Evolutionary conservation across 2,113 vertebrate genomes (phyloP).

Genomic region (Aptenodytes patagonicus): DNA sequence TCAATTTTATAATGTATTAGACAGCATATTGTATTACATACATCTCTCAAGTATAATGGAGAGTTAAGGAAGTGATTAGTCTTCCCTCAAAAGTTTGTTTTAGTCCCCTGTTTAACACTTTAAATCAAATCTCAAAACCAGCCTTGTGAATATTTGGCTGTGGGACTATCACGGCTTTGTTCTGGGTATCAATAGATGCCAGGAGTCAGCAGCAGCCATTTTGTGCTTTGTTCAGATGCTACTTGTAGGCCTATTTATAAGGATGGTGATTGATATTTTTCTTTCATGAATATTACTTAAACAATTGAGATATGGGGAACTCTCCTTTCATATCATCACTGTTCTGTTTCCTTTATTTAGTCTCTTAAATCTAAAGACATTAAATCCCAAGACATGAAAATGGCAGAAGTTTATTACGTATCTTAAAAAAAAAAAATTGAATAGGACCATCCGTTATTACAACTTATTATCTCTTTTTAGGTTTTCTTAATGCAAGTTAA

Average conservation of each 20-base stretch:
- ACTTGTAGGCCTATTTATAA: neutral
- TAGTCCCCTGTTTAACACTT: neutral
- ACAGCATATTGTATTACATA: neutral
- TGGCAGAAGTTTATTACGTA: neutral
- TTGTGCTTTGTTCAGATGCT: neutral
- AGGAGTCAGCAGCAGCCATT: neutral
- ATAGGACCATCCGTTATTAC: neutral
- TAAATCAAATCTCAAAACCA: neutral
- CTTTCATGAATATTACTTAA: neutral
- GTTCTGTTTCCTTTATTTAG: neutral
- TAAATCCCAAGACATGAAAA: neutral
- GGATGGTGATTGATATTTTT: neutral
- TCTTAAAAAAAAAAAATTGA: neutral
- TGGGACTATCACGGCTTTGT: neutral
- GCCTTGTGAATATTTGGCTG: neutral
- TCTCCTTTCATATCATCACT: neutral
- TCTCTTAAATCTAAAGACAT: neutral
- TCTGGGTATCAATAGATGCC: neutral
- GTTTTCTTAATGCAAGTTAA: neutral
- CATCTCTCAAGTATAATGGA: neutral
- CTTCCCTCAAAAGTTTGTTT: neutral
- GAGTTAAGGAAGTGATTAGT: neutral
- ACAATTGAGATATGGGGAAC: neutral
- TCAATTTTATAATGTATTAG: conserved; percentile 40
- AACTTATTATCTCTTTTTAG: neutral